Conservation (phyloP, 2,113 vertebrate genomes). For the Chloropsis cyanopogon region DNA sequence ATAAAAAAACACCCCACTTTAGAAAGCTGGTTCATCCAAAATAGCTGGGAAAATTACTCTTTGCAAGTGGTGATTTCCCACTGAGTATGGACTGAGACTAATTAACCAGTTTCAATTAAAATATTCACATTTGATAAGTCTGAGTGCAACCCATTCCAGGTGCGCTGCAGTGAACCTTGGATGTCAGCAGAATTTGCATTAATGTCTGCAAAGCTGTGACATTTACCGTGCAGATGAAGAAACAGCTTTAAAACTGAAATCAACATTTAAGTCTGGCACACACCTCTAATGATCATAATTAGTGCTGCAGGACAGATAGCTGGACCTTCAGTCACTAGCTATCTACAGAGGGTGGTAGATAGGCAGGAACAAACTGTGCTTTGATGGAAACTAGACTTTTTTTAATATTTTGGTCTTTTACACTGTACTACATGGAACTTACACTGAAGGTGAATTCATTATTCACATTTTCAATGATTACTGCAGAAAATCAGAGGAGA, state of each 20-base stretch:
- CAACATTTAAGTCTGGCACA: neutral
- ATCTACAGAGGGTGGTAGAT: neutral
- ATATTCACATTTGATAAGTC: neutral
- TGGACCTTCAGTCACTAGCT: neutral
- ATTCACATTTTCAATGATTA: neutral
- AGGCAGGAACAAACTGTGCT: neutral
- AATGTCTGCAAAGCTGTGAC: neutral
- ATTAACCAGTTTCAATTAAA: neutral
- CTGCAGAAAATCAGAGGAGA: constrained; percentile 31
- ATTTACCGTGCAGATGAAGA: neutral
- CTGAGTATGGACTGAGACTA: neutral
- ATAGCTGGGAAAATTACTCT: neutral
- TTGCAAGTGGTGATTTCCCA: neutral
- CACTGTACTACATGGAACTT: neutral
- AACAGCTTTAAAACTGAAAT: neutral
- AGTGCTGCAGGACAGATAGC: neutral
- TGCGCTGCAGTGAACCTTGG: neutral
- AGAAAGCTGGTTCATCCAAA: neutral
- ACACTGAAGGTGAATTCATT: constrained; percentile 18
- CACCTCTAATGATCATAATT: neutral
- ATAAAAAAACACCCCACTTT: neutral
- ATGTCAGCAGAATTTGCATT: neutral
- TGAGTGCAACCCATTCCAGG: neutral
- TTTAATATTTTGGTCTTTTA: neutral
- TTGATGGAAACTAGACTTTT: neutral